Base-by-base conservation (phyloP, 2,797 vertebrate species). In the Enteromius trimaculatus region DNA sequence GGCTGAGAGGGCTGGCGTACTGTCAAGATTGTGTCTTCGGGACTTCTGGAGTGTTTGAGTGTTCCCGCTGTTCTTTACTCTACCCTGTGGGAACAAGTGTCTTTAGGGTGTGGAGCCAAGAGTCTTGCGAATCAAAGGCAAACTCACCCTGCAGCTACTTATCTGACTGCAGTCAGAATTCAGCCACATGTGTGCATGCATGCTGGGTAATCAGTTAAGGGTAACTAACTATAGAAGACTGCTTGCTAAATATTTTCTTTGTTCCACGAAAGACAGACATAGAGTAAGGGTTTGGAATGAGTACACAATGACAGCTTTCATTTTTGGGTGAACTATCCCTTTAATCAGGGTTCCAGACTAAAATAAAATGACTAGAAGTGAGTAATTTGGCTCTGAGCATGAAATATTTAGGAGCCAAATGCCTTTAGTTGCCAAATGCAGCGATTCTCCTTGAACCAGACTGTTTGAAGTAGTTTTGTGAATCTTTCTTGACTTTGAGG, bases 1-100 rank as follows among this genome's bases (percentile, higher is more conserved):
- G 71, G 58, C 71, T 75, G n/a, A 82, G 79, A 49, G 55, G 44
- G 19, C n/a, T 82, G 80, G 80, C 71, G 5, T 51, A 51, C 47
- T 76, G 47, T 76, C 80, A 82, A 82, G 58, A 66, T 49, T 42
- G 71, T 82, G 60, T 76, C 44, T 76, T 76, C 2, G 9, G 62
- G 71, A 66, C 80, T 75, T 65, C 64, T 64, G 26, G 60, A 55
- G 71, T 29, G 71, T 76, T 74, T 65, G 71, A 76, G 60, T 72
- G 53, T 74, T 62, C 79, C 55, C 14, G 42, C 69, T 72, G 80
- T 44, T 81, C 58, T 80, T 81, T 68, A 66, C 62, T 79, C 29
- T 79, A 79, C 79, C 44, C 37, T 76, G 47, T 75, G 71, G 60
- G 60, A 82, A 82, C 71, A 81, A 72, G n/a, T 82, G 71, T 53